Evolutionary conservation across 2,888 invertebrate genomes (phyloP), one percentile per base, ranked within the genome.

Genomic region (Steromphala cineraria): DNA sequence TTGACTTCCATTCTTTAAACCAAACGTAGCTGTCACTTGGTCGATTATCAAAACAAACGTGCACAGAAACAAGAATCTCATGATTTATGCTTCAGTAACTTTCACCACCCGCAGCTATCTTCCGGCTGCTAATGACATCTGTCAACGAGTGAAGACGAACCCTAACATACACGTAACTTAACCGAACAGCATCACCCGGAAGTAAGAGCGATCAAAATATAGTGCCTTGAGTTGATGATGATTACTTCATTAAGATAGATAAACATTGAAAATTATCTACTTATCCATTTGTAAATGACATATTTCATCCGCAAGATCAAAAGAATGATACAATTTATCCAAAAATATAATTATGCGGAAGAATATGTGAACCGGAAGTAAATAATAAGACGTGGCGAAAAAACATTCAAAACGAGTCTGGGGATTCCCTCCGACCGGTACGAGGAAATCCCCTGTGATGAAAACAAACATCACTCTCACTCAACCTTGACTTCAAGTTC

Each of bases 1-100:
- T 74, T 91, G 91, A 71, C 83, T 88, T 83, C 84, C 81, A 24
- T 83, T 82, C 74, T 79, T 82, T 15, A 81, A 77, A 21, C 81
- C 74, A 28, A 80, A 19, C 17, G 74, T 71, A 40, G 62, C 21
- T 62, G 62, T 62, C 62, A 24, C 24, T 28, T 62, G 62, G 28
- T 62, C 28, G 28, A 62, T 28, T 53, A 67, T 56, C 40, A 56
- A 53, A 56, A 67, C 53, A 75, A 62, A 71, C 24, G 46, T 13
- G 80, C 46, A 67, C 62, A 53, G 52, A 80, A 15, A 80, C 28
- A 80, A 31, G 67, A 62, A 21, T 46, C 28, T 55, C 19, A 53
- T 78, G 28, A 75, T 67, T 75, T 77, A 28, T 24, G 67, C 62
- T 62, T 62, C 62, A 28, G 28, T 28, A 28, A 62, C 24, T 62